Conservation (phyloP, 2,888 invertebrate species). For the Philereme transversata region DNA sequence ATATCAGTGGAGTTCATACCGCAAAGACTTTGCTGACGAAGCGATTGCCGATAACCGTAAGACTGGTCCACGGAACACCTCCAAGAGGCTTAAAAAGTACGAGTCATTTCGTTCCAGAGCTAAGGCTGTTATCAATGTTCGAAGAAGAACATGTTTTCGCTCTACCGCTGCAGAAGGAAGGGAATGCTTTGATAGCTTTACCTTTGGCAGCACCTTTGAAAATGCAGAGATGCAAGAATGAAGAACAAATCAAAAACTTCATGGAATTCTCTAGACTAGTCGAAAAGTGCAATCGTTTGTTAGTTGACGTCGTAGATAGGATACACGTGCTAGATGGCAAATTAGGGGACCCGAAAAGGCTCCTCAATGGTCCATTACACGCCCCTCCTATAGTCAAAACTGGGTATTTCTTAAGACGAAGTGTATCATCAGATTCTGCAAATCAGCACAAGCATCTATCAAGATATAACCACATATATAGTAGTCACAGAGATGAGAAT, state of each 20-base stretch:
- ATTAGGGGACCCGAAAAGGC: slow-evolving; percentile 86
- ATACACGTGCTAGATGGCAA: slow-evolving; percentile 92
- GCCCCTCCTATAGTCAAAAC: slow-evolving; percentile 82
- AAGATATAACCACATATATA: slow-evolving; percentile 80
- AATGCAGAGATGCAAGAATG: slow-evolving; percentile 91
- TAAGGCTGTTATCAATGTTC: slow-evolving; percentile 91
- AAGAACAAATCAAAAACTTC: slow-evolving; percentile 89
- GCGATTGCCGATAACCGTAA: slow-evolving; percentile 95
- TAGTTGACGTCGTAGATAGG: slow-evolving; percentile 90
- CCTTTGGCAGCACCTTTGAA: slow-evolving; percentile 94
- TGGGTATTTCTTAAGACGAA: slow-evolving; percentile 89
- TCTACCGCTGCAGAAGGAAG: slow-evolving; percentile 91
- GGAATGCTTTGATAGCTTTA: slow-evolving; percentile 90
- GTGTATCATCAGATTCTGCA: slow-evolving; percentile 90
- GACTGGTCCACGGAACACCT: slow-evolving; percentile 95
- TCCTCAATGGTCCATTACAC: slow-evolving; percentile 71
- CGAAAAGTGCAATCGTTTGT: slow-evolving; percentile 89
- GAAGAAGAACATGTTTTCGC: slow-evolving; percentile 95
- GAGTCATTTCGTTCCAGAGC: slow-evolving; percentile 92
- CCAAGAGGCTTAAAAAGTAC: slow-evolving; percentile 93
- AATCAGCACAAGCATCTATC: slow-evolving; percentile 82
- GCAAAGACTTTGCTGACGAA: slow-evolving; percentile 94
- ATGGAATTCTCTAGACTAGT: slow-evolving; percentile 91
- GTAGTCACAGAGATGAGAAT: slow-evolving; percentile 86
- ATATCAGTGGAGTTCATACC: slow-evolving; percentile 97